phyloP scores from a whole-genome alignment of 1,140 invertebrate genomes.

The Lordiphosa clarofinis region DNA sequence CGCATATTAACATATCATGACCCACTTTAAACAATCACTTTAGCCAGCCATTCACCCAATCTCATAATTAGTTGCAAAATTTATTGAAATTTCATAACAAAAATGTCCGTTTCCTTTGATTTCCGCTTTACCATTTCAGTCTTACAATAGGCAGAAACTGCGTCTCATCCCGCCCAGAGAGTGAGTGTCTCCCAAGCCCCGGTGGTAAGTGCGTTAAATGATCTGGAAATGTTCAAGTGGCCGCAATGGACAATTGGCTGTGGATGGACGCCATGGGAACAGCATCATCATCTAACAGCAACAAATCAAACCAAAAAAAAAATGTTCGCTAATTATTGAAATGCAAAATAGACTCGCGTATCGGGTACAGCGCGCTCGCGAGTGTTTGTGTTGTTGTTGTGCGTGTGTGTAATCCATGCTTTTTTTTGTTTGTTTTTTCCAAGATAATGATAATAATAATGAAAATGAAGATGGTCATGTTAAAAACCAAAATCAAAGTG shows the following conservation, averaged over 20 bases:
- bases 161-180: not conserved
- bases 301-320: not conserved
- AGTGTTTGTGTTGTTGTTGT: slow-evolving; percentile 15
- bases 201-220: slow-evolving; percentile 39
- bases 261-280: slow-evolving; percentile 21
- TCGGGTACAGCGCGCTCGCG: slow-evolving; percentile 30
- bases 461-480: slow-evolving; percentile 16
- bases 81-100: slow-evolving; percentile 58
- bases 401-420: slow-evolving; percentile 16
- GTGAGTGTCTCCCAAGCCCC: not conserved
- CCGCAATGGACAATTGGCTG: slow-evolving; percentile 21
- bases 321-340: slow-evolving; percentile 2
- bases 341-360: slow-evolving; percentile 4
- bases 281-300: not conserved
- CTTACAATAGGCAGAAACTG: slow-evolving; percentile 1
- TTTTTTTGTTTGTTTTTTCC: slow-evolving; percentile 25
- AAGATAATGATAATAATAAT: slow-evolving; percentile 30
- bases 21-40: not conserved
- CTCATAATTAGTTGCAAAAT: slow-evolving; percentile 63
- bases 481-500: slow-evolving; percentile 26
- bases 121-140: slow-evolving; percentile 42
- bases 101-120: slow-evolving; percentile 60
- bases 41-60: not conserved
- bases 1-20: not conserved
- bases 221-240: slow-evolving; percentile 58